Percentiles rank a stretch among this genome's conserved stretches.
Evolutionary conservation across 1,140 invertebrate genomes (phyloP).

Genomic region (Heliconius hermathena): DNA sequence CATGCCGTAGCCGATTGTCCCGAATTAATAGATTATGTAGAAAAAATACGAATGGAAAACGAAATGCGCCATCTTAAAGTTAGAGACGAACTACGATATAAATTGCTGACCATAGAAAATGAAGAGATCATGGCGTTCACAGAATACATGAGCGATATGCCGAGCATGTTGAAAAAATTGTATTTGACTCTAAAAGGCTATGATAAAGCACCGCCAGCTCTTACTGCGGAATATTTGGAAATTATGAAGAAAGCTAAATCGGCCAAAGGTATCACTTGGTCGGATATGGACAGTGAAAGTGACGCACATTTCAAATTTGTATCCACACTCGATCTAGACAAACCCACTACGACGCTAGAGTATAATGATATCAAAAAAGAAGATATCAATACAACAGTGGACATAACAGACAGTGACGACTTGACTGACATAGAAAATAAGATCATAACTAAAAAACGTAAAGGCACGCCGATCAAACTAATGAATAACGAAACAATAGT

Average conservation of each 20-base stretch:
- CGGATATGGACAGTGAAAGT: slow-evolving; percentile 52
- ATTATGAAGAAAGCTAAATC: slow-evolving; percentile 76
- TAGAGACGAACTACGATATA: slow-evolving; percentile 55
- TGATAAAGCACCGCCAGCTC: slow-evolving; percentile 65
- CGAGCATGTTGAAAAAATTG: slow-evolving; percentile 71
- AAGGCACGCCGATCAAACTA: slow-evolving; percentile 68
- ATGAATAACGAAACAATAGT: slow-evolving; percentile 70
- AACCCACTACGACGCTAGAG: slow-evolving; percentile 52
- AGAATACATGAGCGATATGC: slow-evolving; percentile 70
- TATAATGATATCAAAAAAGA: slow-evolving; percentile 45
- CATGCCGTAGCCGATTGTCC: slow-evolving; percentile 55
- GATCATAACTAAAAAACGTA: slow-evolving; percentile 60
- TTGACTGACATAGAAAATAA: slow-evolving; percentile 66
- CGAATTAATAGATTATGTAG: slow-evolving; percentile 56
- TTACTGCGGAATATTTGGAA: slow-evolving; percentile 70
- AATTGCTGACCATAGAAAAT: slow-evolving; percentile 57
- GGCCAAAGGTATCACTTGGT: slow-evolving; percentile 72
- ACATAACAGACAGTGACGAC: slow-evolving; percentile 63
- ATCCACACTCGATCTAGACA: slow-evolving; percentile 60
- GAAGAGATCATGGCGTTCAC: slow-evolving; percentile 68
- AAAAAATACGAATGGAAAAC: slow-evolving; percentile 54
- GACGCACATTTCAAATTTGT: slow-evolving; percentile 70
- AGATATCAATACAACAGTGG: slow-evolving; percentile 49
- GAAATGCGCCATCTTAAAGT: slow-evolving; percentile 55
- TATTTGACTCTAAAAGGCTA: slow-evolving; percentile 75